Base-by-base conservation (phyloP, 2,888 invertebrate genomes). In the Phania funesta region DNA sequence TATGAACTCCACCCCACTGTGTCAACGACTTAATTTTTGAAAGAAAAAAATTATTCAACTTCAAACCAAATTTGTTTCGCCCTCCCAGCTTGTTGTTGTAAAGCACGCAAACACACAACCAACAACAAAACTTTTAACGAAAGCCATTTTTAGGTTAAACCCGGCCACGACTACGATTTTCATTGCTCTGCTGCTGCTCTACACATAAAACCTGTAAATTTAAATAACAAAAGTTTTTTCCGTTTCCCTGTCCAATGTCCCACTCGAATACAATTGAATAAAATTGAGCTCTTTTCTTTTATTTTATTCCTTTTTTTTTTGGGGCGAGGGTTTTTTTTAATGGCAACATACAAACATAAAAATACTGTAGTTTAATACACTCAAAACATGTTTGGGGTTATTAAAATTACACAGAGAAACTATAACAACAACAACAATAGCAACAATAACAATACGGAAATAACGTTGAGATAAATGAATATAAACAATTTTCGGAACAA, bases 201-300 rank as follows among this genome's bases (percentile, higher is more conserved):
- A 9, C 48, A 54, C 35, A 56, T 65, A 78, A 74, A 82, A 74
- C 68, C 68, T 64, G 56, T 32, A 74, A 77, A 82, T 82, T 82
- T 82, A 82, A 82, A 82, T 82, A 82, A 82, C 81, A 82, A 82
- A 82, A 74, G 64, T 58, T 76, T 44, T 44, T 65, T 58, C 29
- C 67, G 58, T 64, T 64, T 64, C 44, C 32, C 52, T 73, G 52
- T 35, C 54, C 54, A 54, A 35, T 22, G 48, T 22, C 58, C 20
- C 58, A 26, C 44, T 76, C 29, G 67, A 38, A 58, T 76, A 50
- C 75, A 76, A 76, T 67, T 76, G 67, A 52, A 76, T 67, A 76
- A 67, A 67, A 76, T 76, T 67, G 75, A 62, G 41, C 26, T 38
- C 41, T 6, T 26, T 24, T 16, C n/a, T 5, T 3, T 50, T 26